phyloP scores from a whole-genome alignment of 2,888 invertebrate genomes.

The Athripsodes cinereus region DNA sequence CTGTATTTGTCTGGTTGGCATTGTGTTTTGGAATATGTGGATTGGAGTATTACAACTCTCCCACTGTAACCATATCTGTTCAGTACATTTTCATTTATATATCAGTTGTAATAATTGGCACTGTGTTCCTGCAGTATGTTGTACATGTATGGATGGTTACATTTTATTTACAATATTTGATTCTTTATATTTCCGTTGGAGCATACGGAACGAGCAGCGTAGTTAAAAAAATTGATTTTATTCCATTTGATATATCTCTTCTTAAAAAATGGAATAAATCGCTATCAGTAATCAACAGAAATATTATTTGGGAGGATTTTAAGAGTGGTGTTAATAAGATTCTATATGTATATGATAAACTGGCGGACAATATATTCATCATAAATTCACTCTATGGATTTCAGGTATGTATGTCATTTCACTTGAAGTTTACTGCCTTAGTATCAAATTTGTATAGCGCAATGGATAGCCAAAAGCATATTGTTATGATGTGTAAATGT shows the following conservation, averaged over 20 bases:
- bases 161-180: too few species aligned
- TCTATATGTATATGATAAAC: constrained; percentile 13
- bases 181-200: not conserved
- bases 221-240: constrained; percentile 3
- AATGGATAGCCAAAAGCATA: too few species aligned
- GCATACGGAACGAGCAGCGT: not conserved
- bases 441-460: too few species aligned
- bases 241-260: not conserved
- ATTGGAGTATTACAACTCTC: too few species aligned
- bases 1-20: too few species aligned
- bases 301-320: not conserved
- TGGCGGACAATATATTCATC: constrained; percentile 10
- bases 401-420: constrained; percentile 6
- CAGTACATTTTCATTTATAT: too few species aligned
- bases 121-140: too few species aligned
- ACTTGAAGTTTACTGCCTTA: not conserved
- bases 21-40: too few species aligned
- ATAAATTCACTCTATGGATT: constrained; percentile 9
- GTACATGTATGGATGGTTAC: too few species aligned
- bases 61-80: too few species aligned
- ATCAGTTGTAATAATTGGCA: too few species aligned
- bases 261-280: constrained; percentile 2
- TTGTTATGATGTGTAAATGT: too few species aligned
- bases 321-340: not conserved
- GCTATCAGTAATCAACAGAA: not conserved